phyloP scores from a whole-genome alignment of 2,888 invertebrate genomes.

The Agonum fuliginosum region DNA sequence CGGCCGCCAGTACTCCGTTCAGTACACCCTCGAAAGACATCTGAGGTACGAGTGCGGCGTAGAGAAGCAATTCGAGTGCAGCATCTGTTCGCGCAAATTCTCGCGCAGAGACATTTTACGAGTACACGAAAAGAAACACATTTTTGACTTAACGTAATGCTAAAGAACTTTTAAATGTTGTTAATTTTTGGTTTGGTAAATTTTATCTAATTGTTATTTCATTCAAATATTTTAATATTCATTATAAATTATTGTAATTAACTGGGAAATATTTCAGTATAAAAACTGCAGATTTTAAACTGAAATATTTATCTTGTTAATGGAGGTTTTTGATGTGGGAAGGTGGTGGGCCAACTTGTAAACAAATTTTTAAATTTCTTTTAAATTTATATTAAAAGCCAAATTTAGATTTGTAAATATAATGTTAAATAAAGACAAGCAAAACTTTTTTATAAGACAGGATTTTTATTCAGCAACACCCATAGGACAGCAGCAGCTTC shows the following conservation, averaged over 20 bases:
- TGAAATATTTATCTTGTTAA: conserved; percentile 24
- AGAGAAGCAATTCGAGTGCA: conserved; percentile 72
- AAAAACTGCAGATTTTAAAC: conserved; percentile 24
- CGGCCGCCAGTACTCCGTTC: conserved; percentile 76
- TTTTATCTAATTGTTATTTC: conserved; percentile 31
- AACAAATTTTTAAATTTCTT: background rate
- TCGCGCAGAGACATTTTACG: conserved; percentile 70
- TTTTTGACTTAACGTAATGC: conserved; percentile 3
- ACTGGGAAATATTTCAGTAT: conserved; percentile 13
- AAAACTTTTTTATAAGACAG: conserved; percentile 25
- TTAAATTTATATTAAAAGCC: background rate
- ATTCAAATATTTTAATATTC: conserved; percentile 9
- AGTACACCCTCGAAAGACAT: conserved; percentile 77
- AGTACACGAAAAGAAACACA: conserved; percentile 67
- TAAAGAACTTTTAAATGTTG: conserved; percentile 10
- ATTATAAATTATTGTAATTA: background rate
- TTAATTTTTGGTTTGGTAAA: conserved; percentile 10
- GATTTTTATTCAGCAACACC: conserved; percentile 19
- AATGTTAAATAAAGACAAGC: conserved; percentile 24
- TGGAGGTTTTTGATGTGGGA: conserved; percentile 35
- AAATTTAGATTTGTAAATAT: conserved; percentile 7
- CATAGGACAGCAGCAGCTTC: background rate
- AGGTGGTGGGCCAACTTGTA: conserved; percentile 44
- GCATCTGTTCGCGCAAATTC: conserved; percentile 70
- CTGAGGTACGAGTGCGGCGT: conserved; percentile 78